These are phyloP conservation scores for Parthenolecanium corni DNA, from an alignment of 2,888 invertebrate species.

Conservation along the genomic window DNA sequence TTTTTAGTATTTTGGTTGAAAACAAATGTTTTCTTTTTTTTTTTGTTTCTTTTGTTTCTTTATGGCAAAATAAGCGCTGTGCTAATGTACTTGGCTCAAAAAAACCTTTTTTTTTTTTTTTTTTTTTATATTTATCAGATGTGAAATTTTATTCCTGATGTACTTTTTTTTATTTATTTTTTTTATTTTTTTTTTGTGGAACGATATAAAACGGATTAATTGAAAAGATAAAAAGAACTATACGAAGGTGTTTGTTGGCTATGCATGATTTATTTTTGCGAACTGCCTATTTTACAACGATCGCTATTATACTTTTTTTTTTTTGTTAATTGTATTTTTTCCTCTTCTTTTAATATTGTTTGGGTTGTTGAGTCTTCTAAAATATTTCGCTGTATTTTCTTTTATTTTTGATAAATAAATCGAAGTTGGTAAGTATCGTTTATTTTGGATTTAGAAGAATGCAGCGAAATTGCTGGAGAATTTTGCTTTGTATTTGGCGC, in stretches of 20 bases:
- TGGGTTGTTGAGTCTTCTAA: not conserved
- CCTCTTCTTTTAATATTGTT: constrained; percentile 19
- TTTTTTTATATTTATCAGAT: not conserved
- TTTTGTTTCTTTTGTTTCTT: constrained; percentile 6
- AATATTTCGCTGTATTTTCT: not conserved
- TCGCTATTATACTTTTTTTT: constrained; percentile 16
- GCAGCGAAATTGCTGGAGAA: not conserved
- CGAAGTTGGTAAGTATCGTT: no score
- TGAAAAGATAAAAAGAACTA: no score
- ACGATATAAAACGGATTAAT: no score
- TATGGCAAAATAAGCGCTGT: not conserved
- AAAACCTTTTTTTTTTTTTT: no score
- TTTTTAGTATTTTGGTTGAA: constrained; percentile 8
- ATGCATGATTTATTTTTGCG: constrained; percentile 23
- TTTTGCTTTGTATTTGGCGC: not conserved
- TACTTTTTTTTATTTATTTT: no score
- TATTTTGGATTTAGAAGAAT: not conserved
- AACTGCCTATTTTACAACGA: constrained; percentile 2
- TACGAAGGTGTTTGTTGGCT: constrained; percentile 25
- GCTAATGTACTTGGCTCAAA: constrained; percentile 23
- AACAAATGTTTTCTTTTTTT: not conserved
- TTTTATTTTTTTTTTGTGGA: not conserved
- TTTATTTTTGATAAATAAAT: not conserved
- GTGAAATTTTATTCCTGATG: no score
- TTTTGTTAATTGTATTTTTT: constrained; percentile 8